Evolutionary conservation across 2,797 vertebrate genomes (phyloP), one percentile per base, ranked within the genome.

Genomic region (Acipenser ruthenus): DNA sequence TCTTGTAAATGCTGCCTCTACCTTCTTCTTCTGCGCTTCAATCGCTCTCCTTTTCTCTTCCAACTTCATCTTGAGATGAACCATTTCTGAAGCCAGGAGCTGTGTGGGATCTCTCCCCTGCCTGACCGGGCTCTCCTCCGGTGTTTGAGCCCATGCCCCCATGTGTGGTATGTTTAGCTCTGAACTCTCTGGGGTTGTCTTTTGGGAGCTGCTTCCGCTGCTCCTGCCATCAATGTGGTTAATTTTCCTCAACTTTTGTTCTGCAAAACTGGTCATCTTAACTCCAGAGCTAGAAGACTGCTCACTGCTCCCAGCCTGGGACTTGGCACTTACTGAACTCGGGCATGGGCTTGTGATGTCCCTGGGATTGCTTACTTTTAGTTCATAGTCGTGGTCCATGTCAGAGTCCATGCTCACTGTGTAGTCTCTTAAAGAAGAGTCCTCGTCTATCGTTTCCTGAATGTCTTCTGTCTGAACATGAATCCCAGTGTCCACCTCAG

Each of bases 1-100:
- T 62, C 87, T 88, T 0, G 95, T 93, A 71, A 99, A 98, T 0
- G 94, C 96, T 0, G 96, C 96, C 76, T 99, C 97, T 69, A 99
- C 93, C 77, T 98, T 98, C 83, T 94, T 97, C 77, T 99, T 99
- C 82, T 99, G 96, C 8, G 97, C 95, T 81, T 99, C 97, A 12
- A 99, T 99, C 6, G 97, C 96, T 72, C 95, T 87, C 4, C 97
- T 90, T 76, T 99, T 99, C 76, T 99, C 96, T 75, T 99, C 97
- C 10, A 99, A 82, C 53, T 95, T 93, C 93, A 99, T 97, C 74
- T 92, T 89, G 60, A 99, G 87, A 65, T 98, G 91, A 0, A 96
- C 93, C 93, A 99, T 95, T 84, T 99, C 97, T 0, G 94, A 95
- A 47, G 96, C 96, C 87, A 99, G 89, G 71, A 94, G 88, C 72